Evolutionary conservation across 2,888 invertebrate genomes (phyloP).

Genomic region (Tipula vernalis): DNA sequence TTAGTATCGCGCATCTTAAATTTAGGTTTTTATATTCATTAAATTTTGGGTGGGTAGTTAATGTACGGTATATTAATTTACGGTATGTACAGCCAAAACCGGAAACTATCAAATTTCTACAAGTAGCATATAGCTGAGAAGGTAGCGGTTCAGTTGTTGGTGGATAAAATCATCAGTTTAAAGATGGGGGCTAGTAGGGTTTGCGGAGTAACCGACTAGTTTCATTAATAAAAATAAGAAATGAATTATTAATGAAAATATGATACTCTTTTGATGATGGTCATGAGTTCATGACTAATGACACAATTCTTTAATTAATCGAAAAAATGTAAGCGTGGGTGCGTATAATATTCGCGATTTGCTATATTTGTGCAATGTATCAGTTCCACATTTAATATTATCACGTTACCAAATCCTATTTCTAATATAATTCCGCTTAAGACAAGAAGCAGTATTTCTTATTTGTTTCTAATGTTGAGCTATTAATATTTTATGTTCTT

Average conservation of each 20-base stretch:
- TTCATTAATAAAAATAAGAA: background rate
- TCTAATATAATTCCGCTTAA: background rate
- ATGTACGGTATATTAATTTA: too few relatives aligned
- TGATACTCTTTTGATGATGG: background rate
- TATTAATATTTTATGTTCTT: background rate
- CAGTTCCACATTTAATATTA: background rate
- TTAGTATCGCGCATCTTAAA: too few relatives aligned
- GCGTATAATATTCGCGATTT: background rate
- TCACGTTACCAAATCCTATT: background rate
- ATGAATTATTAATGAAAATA: background rate
- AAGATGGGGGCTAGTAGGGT: too few relatives aligned
- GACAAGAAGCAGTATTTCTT: background rate
- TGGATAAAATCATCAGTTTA: too few relatives aligned
- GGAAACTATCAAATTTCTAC: too few relatives aligned
- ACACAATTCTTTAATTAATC: background rate
- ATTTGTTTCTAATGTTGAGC: background rate
- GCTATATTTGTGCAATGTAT: background rate
- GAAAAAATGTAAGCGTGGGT: background rate
- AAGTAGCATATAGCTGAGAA: too few relatives aligned
- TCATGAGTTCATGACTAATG: background rate
- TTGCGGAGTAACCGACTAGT: too few relatives aligned
- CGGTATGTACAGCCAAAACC: too few relatives aligned
- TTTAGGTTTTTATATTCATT: too few relatives aligned
- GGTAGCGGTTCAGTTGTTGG: too few relatives aligned
- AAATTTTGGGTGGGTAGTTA: too few relatives aligned